Percentiles rank a stretch among this genome's conserved stretches.
Conservation (phyloP, 2,113 vertebrate genomes). For the Caloenas nicobarica region DNA sequence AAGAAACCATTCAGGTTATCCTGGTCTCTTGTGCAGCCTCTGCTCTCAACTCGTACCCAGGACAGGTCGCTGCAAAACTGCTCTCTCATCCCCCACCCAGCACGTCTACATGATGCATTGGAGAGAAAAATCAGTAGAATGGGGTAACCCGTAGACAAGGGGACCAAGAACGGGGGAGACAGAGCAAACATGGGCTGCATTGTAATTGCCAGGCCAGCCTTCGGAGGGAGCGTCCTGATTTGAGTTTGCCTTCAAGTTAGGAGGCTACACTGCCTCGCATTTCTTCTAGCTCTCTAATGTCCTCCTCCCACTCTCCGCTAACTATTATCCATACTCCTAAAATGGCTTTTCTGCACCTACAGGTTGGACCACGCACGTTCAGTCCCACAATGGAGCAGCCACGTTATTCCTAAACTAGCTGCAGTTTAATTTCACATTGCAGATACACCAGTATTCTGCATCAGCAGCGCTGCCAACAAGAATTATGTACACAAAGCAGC, state of each 20-base stretch:
- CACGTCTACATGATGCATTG: accelerated
- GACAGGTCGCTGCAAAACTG: background rate
- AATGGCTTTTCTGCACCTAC: background rate
- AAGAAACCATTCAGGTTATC: background rate
- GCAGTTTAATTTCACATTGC: background rate
- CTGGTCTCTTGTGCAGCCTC: background rate
- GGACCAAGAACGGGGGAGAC: background rate
- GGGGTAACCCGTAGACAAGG: background rate
- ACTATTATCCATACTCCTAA: too few relatives aligned
- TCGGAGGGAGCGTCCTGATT: accelerated
- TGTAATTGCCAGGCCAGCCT: background rate
- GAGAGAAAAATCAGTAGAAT: background rate
- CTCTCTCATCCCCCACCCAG: background rate
- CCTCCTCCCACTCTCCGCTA: background rate
- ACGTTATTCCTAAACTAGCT: background rate
- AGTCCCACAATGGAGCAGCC: background rate
- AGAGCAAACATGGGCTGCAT: background rate
- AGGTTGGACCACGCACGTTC: background rate
- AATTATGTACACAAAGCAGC: background rate
- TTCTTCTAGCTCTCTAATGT: background rate
- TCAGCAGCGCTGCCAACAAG: accelerated
- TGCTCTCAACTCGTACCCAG: background rate
- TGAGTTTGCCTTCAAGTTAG: background rate
- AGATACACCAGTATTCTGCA: background rate
- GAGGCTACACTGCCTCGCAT: background rate